A percentile compares a stretch with the other conserved stretches of the same genome.
phyloP scores from a whole-genome alignment of 2,888 invertebrate species.

The Endotricha flammealis region DNA sequence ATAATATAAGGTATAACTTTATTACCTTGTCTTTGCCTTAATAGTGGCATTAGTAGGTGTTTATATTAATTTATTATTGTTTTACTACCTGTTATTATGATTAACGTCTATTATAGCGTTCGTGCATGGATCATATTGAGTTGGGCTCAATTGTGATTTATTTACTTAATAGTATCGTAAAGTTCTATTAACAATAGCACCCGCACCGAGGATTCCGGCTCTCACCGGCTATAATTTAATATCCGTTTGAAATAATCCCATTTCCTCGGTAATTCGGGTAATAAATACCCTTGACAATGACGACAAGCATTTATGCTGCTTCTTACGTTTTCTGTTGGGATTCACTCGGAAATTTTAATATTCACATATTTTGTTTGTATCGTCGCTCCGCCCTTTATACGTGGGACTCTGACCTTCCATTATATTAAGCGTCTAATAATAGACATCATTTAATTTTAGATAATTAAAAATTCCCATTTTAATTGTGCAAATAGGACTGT shows the following conservation, averaged over 20 bases:
- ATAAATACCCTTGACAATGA: slow-evolving; percentile 41
- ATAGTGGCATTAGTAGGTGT: slow-evolving; percentile 39
- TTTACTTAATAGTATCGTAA: slow-evolving; percentile 33
- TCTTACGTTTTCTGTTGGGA: slow-evolving; percentile 9
- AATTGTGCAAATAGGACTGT: too few relatives aligned
- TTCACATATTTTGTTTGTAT: too few relatives aligned
- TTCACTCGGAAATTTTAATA: too few relatives aligned
- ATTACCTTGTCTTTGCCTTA: slow-evolving; percentile 35
- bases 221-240: slow-evolving; percentile 71
- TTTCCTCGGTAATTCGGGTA: slow-evolving; percentile 51
- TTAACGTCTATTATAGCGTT: too few relatives aligned
- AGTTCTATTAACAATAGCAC: slow-evolving; percentile 48
- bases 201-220: slow-evolving; percentile 57
- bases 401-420: too few relatives aligned
- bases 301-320: slow-evolving; percentile 25
- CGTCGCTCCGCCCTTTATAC: too few relatives aligned
- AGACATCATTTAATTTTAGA: too few relatives aligned
- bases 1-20: slow-evolving; percentile 32
- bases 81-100: too few relatives aligned
- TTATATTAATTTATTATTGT: too few relatives aligned
- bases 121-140: slow-evolving; percentile 7
- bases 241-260: slow-evolving; percentile 70
- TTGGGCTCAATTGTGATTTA: slow-evolving; percentile 27
- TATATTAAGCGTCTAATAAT: too few relatives aligned
- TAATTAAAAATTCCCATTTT: too few relatives aligned